A percentile compares a stretch with the other conserved stretches of the same genome.
These are phyloP conservation scores for Acleris sparsana DNA, from an alignment of 2,888 invertebrate genomes.

Conservation along the genomic window DNA sequence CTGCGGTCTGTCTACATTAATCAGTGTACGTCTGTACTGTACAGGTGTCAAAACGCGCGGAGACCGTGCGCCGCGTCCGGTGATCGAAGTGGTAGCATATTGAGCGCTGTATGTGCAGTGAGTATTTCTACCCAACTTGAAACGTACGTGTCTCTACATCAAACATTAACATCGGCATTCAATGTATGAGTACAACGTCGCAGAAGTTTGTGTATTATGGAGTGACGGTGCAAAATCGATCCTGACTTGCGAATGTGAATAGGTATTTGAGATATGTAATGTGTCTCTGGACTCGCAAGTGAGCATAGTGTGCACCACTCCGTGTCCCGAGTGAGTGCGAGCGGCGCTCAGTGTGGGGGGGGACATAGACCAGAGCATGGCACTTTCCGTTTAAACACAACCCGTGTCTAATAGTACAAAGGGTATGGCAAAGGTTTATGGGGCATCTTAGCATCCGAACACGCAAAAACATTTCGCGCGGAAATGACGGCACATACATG, in stretches of 20 bases:
- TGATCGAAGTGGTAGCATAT: slow-evolving; percentile 73
- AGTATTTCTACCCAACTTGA: slow-evolving; percentile 47
- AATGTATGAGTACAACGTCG: slow-evolving; percentile 50
- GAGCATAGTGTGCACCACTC: slow-evolving; percentile 67
- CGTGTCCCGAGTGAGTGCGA: slow-evolving; percentile 55
- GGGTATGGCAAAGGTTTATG: slow-evolving; percentile 72
- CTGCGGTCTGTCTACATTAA: slow-evolving; percentile 43
- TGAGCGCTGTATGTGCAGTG: slow-evolving; percentile 62
- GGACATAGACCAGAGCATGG: slow-evolving; percentile 81
- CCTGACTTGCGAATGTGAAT: slow-evolving; percentile 72
- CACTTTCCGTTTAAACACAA: slow-evolving; percentile 75
- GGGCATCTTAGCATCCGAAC: slow-evolving; percentile 76
- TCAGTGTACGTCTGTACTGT: slow-evolving; percentile 41
- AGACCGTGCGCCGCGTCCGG: slow-evolving; percentile 44
- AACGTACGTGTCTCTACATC: slow-evolving; percentile 48
- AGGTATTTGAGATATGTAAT: slow-evolving; percentile 58
- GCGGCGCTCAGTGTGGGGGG: slow-evolving; percentile 57
- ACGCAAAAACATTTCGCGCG: slow-evolving; percentile 80
- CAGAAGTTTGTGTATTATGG: slow-evolving; percentile 68
- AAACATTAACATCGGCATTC: slow-evolving; percentile 51
- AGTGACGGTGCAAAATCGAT: slow-evolving; percentile 87
- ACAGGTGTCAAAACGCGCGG: slow-evolving; percentile 39
- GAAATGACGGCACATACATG: slow-evolving; percentile 77
- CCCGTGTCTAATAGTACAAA: slow-evolving; percentile 65
- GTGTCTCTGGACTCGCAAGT: slow-evolving; percentile 66